phyloP scores from a whole-genome alignment of 2,888 invertebrate genomes.

The Agrenia bidenticulata region DNA sequence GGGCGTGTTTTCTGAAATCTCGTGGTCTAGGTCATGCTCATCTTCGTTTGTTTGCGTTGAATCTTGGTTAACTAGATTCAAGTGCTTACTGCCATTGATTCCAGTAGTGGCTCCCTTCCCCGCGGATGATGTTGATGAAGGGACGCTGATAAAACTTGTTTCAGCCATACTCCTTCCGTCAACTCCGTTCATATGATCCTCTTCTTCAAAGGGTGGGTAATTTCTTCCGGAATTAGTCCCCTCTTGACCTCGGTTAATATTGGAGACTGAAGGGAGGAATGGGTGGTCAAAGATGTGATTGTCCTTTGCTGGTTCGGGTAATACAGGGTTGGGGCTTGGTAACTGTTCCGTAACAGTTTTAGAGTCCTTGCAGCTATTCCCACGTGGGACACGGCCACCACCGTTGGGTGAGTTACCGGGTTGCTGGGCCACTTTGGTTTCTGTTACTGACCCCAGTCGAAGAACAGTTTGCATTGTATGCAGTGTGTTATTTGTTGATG shows the following conservation, averaged over 20 bases:
- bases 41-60: constrained; percentile 15
- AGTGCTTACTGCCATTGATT: neutral
- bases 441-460: constrained; percentile 46
- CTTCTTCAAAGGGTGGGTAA: constrained; percentile 19
- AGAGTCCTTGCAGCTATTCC: neutral
- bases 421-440: constrained; percentile 35
- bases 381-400: neutral
- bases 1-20: constrained; percentile 43
- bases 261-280: constrained; percentile 10
- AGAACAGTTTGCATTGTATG: constrained; percentile 52
- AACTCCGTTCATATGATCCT: constrained; percentile 33
- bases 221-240: constrained; percentile 17
- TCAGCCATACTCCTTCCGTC: constrained; percentile 38
- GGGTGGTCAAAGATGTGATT: constrained; percentile 22
- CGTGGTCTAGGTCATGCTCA: constrained; percentile 36
- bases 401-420: constrained; percentile 12
- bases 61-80: neutral
- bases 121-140: neutral
- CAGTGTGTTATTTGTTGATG: constrained; percentile 55
- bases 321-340: neutral
- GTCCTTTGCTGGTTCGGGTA: neutral
- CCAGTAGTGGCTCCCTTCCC: neutral
- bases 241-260: constrained; percentile 12
- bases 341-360: constrained; percentile 14
- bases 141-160: constrained; percentile 45